Evolutionary conservation across 2,797 vertebrate genomes (phyloP), one percentile per base, ranked within the genome.

Genomic region (Alectoris magna): DNA sequence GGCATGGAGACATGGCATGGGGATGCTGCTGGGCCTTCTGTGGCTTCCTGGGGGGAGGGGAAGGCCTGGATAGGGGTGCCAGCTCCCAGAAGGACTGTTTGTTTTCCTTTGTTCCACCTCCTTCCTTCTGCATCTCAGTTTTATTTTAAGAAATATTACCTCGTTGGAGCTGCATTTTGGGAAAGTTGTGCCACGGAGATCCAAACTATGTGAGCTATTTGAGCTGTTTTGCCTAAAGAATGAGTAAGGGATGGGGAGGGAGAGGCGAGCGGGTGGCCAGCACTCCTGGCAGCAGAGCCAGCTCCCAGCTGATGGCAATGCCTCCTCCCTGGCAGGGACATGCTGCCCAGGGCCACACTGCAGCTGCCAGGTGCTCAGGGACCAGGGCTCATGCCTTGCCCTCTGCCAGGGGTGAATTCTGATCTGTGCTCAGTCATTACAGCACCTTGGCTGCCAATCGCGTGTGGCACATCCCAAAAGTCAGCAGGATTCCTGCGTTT

Each of bases 121-220:
- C 77, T 90, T 92, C 85, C 64, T 90, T n/a, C 63, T 88, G 84
- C 77, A 87, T 93, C 92, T 94, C n/a, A 0, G 26, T 93, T 95
- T 97, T 93, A 94, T 95, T 97, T 96, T 95, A 94, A 96, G 96
- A 96, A 96, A 94, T 96, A 88, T 80, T 95, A 90, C 81, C 87
- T 84, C 24, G 0, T 41, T 11, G 0, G 84, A 93, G 66, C 73
- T 39, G 81, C 58, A 70, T 91, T 91, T 96, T 87, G 84, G 77
- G 89, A 88, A 95, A 95, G 88, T 23, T 1, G 36, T 76, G 62
- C 75, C 4, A 2, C 2, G 69, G 87, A 85, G 94, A 94, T 96
- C 91, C 94, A 95, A 95, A 93, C 24, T 93, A 96, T 96, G 93
- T 39, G 81, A 94, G 92, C 49, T 95, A 95, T 96, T 95, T 56